Evolutionary conservation across 1,140 invertebrate species (phyloP).

Genomic region (Heterodera carotae): DNA sequence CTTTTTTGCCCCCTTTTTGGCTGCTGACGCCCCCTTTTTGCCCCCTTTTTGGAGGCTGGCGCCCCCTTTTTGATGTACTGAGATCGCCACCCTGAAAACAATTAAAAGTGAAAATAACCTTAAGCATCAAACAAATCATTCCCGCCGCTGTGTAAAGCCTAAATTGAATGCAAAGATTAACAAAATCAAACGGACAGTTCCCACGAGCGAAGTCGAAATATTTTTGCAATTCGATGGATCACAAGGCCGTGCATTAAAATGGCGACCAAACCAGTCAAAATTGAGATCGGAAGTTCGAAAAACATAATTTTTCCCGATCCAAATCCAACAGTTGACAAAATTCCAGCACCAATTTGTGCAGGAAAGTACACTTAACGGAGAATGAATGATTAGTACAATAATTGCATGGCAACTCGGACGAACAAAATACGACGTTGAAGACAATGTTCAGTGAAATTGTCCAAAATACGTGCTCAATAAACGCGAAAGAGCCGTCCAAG

Average conservation of each 20-base stretch:
- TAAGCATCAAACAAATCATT: constrained; percentile 93
- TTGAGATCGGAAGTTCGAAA: constrained; percentile 75
- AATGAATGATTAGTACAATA: neutral
- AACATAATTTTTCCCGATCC: constrained; percentile 63
- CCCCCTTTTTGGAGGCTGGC: too few species aligned
- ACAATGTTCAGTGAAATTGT: constrained; percentile 93
- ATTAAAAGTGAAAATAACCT: constrained; percentile 67
- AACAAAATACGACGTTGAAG: constrained; percentile 80
- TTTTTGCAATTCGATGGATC: constrained; percentile 74
- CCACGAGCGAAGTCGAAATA: constrained; percentile 77
- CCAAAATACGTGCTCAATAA: constrained; percentile 96
- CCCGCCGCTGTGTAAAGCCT: constrained; percentile 79
- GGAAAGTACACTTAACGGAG: constrained; percentile 86
- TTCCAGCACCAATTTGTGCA: constrained; percentile 86
- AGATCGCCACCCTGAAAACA: too few species aligned
- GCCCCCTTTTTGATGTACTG: too few species aligned
- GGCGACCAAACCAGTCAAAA: constrained; percentile 80
- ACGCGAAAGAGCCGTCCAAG: constrained; percentile 91
- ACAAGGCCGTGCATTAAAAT: constrained; percentile 82
- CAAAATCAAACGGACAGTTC: constrained; percentile 34
- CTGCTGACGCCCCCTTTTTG: too few species aligned
- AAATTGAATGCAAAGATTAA: constrained; percentile 19
- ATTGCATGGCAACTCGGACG: constrained; percentile 23
- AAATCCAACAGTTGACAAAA: constrained; percentile 76
- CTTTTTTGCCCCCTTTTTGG: too few species aligned